Evolutionary conservation across 2,888 invertebrate genomes (phyloP), one percentile per base, ranked within the genome.

Genomic region (Thymelicus lineola): DNA sequence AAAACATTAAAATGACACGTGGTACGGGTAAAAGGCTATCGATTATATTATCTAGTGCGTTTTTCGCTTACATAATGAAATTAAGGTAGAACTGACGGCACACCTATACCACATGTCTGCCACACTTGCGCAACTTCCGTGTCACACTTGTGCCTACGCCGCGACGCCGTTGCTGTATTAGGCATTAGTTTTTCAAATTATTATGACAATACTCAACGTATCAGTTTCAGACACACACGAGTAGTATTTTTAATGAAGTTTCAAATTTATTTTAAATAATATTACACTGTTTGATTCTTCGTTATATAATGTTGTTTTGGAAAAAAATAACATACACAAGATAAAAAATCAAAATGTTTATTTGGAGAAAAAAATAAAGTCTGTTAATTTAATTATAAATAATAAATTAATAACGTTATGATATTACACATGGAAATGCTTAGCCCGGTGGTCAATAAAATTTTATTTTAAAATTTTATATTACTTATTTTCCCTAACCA

Each of bases 191-290:
- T 9, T 5, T 20, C 12, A 42, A 1, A 28, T 28, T 28, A 42
- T 42, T 20, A 20, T 12, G 53, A 53, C 53, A 53, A 53, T 50
- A 50, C 50, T 50, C 17, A 50, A 15, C 50, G 17, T 50, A 50
- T 50, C 50, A 53, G 4, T 53, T 20, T 17, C 7, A 53, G 15
- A 15, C 15, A 4, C 9, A 20, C 42, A 42, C 12, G 12, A 12
- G 42, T 20, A 53, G 53, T 2, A 3, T n/a, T n/a, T n/a, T n/a
- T 53, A 53, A 20, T 53, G 20, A 12, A 53, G 53, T 7, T 53
- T 20, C 2, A 53, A 53, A 53, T 20, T 53, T 12, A 53, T 53
- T 20, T 53, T 20, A 17, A 53, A 5, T 28, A 53, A 53, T 53
- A 50, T 50, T 2, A 48, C 12, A 50, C 1, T 9, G 9, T 15